phyloP scores from a whole-genome alignment of 2,888 invertebrate species.

The Cyaniris semiargus region DNA sequence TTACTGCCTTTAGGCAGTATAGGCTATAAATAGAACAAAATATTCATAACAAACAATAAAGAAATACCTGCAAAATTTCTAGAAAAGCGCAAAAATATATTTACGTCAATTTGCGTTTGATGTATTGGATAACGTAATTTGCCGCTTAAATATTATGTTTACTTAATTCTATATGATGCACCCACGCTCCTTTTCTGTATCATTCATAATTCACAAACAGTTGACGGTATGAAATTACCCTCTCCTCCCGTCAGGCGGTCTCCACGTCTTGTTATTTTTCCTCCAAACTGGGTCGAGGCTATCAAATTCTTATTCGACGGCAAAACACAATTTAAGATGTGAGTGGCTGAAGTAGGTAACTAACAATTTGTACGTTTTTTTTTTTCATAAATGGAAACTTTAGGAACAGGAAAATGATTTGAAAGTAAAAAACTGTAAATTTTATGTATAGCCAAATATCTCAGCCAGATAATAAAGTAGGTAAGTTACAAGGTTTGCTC shows the following conservation, averaged over 20 bases:
- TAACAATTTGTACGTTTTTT: too few relatives aligned
- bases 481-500: too few relatives aligned
- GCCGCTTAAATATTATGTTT: neutral
- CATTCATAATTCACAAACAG: constrained; percentile 8
- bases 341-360: neutral
- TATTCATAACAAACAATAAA: neutral
- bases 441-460: too few relatives aligned
- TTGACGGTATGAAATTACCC: neutral
- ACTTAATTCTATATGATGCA: neutral
- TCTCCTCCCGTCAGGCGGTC: neutral
- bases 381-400: too few relatives aligned
- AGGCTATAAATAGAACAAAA: neutral
- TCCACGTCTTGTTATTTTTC: constrained; percentile 10
- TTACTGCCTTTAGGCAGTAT: too few relatives aligned
- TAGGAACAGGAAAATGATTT: too few relatives aligned
- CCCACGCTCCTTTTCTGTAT: neutral
- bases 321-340: neutral
- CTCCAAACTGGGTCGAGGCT: neutral
- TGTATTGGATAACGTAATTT: neutral
- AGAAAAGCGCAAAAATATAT: neutral
- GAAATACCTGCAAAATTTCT: neutral
- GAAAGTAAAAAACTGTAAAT: too few relatives aligned
- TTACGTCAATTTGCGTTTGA: neutral
- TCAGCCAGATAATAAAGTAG: too few relatives aligned
- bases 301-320: constrained; percentile 8